Base-by-base conservation (phyloP, 2,113 vertebrate genomes). In the Poicephalus meyeri region DNA sequence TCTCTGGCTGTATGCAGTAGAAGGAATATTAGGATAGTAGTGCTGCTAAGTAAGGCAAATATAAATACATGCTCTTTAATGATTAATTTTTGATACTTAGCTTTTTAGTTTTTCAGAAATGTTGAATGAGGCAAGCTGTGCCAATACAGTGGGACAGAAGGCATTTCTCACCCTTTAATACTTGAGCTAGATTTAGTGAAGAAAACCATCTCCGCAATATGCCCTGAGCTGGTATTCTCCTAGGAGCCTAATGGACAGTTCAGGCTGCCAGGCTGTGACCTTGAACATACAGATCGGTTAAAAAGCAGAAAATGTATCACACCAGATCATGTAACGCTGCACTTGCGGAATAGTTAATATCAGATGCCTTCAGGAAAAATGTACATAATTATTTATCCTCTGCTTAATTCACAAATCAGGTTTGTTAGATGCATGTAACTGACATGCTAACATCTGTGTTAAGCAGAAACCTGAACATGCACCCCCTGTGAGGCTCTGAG, bases 261-360 rank as follows among this genome's bases (percentile, higher is more conserved):
- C 53, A 83, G 81, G 26, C 49, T 86, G 37, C 71, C 55, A 77
- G 58, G 58, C 79, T 74, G 46, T 86, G 76, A 77, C 76, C 61
- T 66, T 68, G 47, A 68, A 70, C 17, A 20, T 50, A 39, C 1
- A 74, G 46, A 80, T 88, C 9, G 50, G 35, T 84, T 85, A 46
- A 49, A 78, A 96, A 95, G n/a, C 76, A 95, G 89, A 94, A 95
- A 95, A 60, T 44, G 77, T 74, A 70, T 91, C 63, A 65, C 91
- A 84, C 88, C 84, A 77, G 91, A 74, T 77, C 5, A 31, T 87
- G 88, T 81, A 84, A 53, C 50, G 24, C 55, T 91, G 41, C 0
- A 1, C 11, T 72, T 42, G 91, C 64, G 80, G 33, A 88, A 79
- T 35, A 88, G 46, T 68, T 93, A 82, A 35, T 84, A 66, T 53